Base-by-base conservation (phyloP, 2,113 vertebrate species). In the Campylorhamphus procurvoides region DNA sequence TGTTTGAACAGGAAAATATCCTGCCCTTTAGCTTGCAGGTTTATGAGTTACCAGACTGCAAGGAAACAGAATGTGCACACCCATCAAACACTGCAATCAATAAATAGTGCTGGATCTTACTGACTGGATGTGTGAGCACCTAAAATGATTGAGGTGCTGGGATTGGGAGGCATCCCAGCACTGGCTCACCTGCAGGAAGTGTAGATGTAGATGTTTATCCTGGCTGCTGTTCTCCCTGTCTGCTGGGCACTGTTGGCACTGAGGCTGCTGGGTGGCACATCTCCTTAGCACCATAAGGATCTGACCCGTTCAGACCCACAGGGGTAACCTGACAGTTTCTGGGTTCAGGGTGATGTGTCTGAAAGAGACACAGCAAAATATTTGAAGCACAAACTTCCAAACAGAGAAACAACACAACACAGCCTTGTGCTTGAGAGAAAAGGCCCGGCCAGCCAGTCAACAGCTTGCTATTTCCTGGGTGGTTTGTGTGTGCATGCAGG, bases 391-490 rank as follows among this genome's bases (percentile, higher is more conserved):
- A 42, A 68, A 40, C 9, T 39, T 58, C 37, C 31, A 7, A 72
- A 7, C 0, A 60, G 20, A 28, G 39, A 12, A 19, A 19, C 10
- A 16, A 7, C 8, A 29, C 47, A 66, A 58, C 0, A 12, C 14
- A 46, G 62, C 8, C 10, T 58, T 46, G 9, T 53, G 23, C 23
- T 42, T 10, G 3, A 24, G 49, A 24, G 50, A 24, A 31, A 53
- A 49, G 14, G 52, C 42, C 37, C 27, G 3, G 12, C 3, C 13
- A 47, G 35, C 55, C 58, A 86, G 58, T 82, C 87, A 93, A 33
- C 64, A 84, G 44, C 64, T 35, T 55, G 89, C 64, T 84, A 67
- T 95, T 96, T 96, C 93, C 93, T 93, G 91, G 35, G 60, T 81
- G 87, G 35, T n/a, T 85, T 52, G 59, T 66, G 31, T 2, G 3